A percentile compares a stretch with the other conserved stretches of the same genome.
Conservation (phyloP, 2,888 invertebrate species). For the Pachycephus smyrnensis region DNA sequence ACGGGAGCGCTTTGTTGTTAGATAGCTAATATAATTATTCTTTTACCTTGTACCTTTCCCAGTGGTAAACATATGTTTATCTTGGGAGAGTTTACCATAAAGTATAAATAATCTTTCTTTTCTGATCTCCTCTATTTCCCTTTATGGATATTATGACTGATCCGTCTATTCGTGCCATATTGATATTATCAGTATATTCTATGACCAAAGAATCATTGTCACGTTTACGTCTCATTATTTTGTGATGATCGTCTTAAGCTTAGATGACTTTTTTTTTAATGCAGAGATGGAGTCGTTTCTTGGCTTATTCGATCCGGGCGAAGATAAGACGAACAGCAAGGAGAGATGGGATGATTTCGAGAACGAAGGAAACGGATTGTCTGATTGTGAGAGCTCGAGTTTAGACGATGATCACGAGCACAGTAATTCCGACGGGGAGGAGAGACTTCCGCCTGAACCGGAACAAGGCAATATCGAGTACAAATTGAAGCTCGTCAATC, state of each 20-base stretch:
- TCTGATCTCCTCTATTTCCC: not conserved
- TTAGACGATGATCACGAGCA: conserved; percentile 65
- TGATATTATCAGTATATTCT: not conserved
- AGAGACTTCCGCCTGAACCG: conserved; percentile 87
- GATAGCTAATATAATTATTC: not conserved
- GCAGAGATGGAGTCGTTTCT: conserved; percentile 83
- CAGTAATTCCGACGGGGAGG: conserved; percentile 69
- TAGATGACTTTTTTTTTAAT: conserved; percentile 4
- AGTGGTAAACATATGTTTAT: not conserved
- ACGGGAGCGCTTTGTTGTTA: not conserved
- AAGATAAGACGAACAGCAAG: conserved; percentile 59
- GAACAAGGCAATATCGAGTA: conserved; percentile 97
- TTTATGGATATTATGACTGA: not conserved
- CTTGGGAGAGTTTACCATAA: not conserved
- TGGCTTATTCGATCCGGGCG: conserved; percentile 80
- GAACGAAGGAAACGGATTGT: conserved; percentile 51
- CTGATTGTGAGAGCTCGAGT: conserved; percentile 68
- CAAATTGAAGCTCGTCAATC: conserved; percentile 93
- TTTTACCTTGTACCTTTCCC: not conserved
- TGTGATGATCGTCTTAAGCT: not conserved
- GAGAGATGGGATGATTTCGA: conserved; percentile 70
- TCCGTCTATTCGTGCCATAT: not conserved
- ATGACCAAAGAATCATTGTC: not conserved
- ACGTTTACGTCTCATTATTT: not conserved
- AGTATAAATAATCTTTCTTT: not conserved